Percentiles rank a stretch among this genome's conserved stretches.
These are phyloP conservation scores for Podabrus alpinus DNA, from an alignment of 2,888 invertebrate species.

Conservation along the genomic window DNA sequence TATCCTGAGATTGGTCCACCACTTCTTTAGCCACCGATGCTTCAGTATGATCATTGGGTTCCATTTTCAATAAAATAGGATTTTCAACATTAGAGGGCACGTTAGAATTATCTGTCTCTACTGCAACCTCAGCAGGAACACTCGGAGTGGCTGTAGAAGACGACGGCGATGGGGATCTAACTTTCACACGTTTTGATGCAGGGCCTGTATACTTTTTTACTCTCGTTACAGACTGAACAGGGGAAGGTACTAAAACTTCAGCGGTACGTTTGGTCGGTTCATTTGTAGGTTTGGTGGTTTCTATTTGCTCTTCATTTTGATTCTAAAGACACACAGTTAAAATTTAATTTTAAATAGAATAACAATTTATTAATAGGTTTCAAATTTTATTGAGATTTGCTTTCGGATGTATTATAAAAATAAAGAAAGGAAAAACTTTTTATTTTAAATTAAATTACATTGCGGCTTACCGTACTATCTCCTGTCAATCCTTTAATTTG, in stretches of 20 bases:
- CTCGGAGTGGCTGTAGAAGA: neutral
- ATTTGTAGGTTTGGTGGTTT: neutral
- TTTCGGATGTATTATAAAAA: too few species aligned
- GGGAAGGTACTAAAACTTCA: neutral
- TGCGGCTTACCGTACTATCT: constrained; percentile 50
- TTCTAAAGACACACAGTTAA: neutral
- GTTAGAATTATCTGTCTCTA: neutral
- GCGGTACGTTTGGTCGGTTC: neutral
- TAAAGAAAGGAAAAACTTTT: too few species aligned
- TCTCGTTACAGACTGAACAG: neutral
- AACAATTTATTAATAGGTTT: neutral
- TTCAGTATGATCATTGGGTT: constrained; percentile 48
- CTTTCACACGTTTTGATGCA: constrained; percentile 28
- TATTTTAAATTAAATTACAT: neutral
- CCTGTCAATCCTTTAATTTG: constrained; percentile 55
- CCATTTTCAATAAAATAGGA: constrained; percentile 51
- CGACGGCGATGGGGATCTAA: neutral
- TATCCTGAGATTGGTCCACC: constrained; percentile 37
- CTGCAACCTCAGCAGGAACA: constrained; percentile 3
- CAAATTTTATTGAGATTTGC: too few species aligned
- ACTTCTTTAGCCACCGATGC: constrained; percentile 37
- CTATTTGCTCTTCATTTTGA: neutral
- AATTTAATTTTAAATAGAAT: neutral
- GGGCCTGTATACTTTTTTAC: constrained; percentile 30
- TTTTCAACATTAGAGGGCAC: constrained; percentile 25